Conservation (phyloP, 2,888 invertebrate genomes). For the Heteromyza rotundicornis region DNA sequence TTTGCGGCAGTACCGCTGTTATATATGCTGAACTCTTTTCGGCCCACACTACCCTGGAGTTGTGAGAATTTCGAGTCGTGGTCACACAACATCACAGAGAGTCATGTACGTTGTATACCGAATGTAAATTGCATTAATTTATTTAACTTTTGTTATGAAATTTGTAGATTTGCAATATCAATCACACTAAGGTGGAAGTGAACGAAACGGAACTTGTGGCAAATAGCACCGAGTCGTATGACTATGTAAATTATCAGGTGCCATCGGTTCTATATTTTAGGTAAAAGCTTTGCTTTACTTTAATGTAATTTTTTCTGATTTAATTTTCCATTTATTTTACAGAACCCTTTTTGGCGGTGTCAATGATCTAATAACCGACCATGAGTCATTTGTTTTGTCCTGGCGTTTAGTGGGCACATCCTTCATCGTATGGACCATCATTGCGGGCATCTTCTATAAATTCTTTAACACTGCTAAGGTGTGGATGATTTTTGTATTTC, state of each 20-base stretch:
- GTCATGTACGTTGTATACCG: background rate
- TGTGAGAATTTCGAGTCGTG: conserved; percentile 67
- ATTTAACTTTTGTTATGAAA: too few relatives aligned
- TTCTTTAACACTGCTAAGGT: conserved; percentile 43
- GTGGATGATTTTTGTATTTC: background rate
- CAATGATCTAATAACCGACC: rapidly evolving
- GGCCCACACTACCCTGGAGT: conserved; percentile 76
- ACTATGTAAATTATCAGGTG: conserved; percentile 26
- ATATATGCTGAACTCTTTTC: conserved; percentile 76
- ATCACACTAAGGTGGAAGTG: background rate
- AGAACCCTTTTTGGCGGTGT: conserved; percentile 26
- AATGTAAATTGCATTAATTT: too few relatives aligned
- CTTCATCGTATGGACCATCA: conserved; percentile 40
- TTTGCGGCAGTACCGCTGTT: conserved; percentile 82
- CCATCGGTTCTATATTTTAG: conserved; percentile 47
- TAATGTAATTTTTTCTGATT: too few relatives aligned
- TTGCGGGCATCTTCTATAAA: conserved; percentile 41
- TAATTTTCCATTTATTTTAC: background rate
- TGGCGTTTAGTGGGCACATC: conserved; percentile 44
- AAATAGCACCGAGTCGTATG: background rate
- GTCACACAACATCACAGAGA: conserved; percentile 24
- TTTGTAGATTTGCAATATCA: conserved; percentile 37
- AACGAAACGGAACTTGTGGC: background rate
- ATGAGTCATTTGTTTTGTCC: conserved; percentile 33
- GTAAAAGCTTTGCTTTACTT: conserved; percentile 29